phyloP scores from a whole-genome alignment of 2,113 vertebrate genomes.

The Ornithorhynchus anatinus region DNA sequence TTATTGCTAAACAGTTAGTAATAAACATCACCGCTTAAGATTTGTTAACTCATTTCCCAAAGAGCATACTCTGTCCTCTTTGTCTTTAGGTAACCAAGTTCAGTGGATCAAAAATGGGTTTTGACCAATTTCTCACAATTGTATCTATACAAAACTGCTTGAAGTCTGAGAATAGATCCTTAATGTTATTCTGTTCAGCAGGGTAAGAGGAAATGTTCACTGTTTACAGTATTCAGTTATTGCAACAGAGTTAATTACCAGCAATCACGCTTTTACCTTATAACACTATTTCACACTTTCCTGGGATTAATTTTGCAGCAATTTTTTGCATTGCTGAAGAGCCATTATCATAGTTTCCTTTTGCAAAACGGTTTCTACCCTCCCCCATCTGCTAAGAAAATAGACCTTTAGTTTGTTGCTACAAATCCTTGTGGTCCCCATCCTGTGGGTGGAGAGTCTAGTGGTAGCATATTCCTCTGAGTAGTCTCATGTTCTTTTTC shows the following conservation, averaged over 20 bases:
- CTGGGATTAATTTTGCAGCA: constrained; percentile 25
- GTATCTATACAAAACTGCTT: constrained; percentile 15
- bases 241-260: constrained; percentile 38
- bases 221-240: constrained; percentile 25
- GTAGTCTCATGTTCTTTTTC: neutral
- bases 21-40: neutral
- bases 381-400: constrained; percentile 16
- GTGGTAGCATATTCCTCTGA: neutral
- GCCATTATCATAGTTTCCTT: neutral
- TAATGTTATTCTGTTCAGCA: neutral
- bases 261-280: constrained; percentile 23
- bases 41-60: neutral
- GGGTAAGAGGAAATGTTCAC: neutral
- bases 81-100: constrained; percentile 16
- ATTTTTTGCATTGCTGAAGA: constrained; percentile 31
- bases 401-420: constrained; percentile 9
- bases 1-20: neutral
- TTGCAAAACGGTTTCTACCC: neutral
- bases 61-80: neutral
- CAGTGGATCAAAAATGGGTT: constrained; percentile 39
- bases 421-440: constrained; percentile 12
- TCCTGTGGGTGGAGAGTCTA: neutral
- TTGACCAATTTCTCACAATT: constrained; percentile 20
- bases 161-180: constrained; percentile 7
- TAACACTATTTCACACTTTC: constrained; percentile 34